Conservation (phyloP, 2,113 vertebrate species). For the Phalacrocorax carbo region DNA sequence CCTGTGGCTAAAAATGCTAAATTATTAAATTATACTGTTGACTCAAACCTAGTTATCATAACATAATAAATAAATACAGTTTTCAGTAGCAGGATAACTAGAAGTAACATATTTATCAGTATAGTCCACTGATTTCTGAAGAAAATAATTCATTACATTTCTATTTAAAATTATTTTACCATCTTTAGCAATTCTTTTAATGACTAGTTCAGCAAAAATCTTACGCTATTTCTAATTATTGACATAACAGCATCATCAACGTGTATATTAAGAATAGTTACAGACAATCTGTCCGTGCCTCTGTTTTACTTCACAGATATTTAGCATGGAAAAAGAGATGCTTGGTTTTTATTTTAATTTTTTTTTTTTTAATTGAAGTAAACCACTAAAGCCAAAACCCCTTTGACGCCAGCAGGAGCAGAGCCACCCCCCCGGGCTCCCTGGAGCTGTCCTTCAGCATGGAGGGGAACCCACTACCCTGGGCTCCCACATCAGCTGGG, state of each 20-base stretch:
- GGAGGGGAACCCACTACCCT: too few species aligned
- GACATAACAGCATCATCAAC: not conserved
- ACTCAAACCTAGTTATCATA: not conserved
- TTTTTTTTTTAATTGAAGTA: not conserved
- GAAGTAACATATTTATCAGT: not conserved
- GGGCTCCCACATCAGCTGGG: too few species aligned
- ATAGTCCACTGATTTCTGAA: not conserved
- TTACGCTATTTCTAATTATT: not conserved
- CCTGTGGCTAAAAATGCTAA: not conserved
- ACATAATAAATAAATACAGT: not conserved
- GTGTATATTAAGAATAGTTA: not conserved
- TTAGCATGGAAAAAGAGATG: not conserved
- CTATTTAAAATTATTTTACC: not conserved
- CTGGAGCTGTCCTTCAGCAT: not conserved
- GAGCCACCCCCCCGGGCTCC: fast-evolving
- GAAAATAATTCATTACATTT: not conserved
- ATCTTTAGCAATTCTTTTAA: not conserved
- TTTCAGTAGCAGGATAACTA: not conserved
- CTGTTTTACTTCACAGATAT: not conserved
- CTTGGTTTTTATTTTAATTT: not conserved
- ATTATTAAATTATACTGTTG: not conserved
- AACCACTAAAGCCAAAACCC: too few species aligned
- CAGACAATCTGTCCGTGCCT: not conserved
- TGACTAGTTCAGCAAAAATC: not conserved
- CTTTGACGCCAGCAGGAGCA: not conserved